Evolutionary conservation across 2,113 vertebrate genomes (phyloP).

Genomic region (Lontra canadensis): DNA sequence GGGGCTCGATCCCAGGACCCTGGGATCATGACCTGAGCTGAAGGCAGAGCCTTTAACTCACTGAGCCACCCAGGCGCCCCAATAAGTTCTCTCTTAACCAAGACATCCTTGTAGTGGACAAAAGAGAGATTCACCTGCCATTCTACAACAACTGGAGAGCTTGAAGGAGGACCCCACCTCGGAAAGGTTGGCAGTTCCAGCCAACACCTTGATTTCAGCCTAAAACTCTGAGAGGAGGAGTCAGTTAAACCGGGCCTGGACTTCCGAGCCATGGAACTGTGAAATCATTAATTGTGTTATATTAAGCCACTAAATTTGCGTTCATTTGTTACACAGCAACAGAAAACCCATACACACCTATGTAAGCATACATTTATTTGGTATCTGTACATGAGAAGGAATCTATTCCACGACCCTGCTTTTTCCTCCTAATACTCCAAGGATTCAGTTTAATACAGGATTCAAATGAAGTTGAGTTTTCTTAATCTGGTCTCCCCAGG

Average conservation of each 20-base stretch:
- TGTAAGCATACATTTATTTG: too few species aligned
- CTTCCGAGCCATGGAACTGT: too few species aligned
- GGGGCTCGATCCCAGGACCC: too few species aligned
- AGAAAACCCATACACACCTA: not conserved
- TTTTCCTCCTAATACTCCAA: not conserved
- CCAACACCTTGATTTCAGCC: not conserved
- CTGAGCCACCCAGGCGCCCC: too few species aligned
- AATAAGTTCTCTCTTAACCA: not conserved
- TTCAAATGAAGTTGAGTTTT: not conserved
- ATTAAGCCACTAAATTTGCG: not conserved
- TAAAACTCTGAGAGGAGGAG: not conserved
- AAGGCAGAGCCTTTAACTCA: too few species aligned
- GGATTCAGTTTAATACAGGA: not conserved
- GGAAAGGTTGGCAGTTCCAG: not conserved
- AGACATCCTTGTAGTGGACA: fast-evolving
- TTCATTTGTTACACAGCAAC: not conserved
- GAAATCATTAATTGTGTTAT: not conserved
- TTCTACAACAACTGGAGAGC: not conserved
- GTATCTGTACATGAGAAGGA: not conserved
- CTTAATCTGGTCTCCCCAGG: not conserved
- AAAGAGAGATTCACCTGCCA: not conserved
- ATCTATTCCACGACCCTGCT: not conserved
- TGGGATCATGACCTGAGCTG: too few species aligned
- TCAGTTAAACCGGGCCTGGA: too few species aligned
- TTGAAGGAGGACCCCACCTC: not conserved